Base-by-base conservation (phyloP, 2,888 invertebrate genomes). In the Lycaena phlaeas region DNA sequence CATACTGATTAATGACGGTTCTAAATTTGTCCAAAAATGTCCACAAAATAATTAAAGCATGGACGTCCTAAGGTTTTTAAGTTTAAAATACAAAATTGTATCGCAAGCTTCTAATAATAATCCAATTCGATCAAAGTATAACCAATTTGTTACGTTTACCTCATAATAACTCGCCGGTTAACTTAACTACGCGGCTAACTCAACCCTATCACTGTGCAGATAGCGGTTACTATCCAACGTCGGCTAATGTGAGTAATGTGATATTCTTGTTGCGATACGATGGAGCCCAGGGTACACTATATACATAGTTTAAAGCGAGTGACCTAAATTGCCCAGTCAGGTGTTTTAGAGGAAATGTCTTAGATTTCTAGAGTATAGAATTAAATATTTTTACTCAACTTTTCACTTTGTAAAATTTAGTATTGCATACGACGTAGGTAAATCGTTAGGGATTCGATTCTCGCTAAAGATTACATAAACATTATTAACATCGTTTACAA, bases 141-240 rank as follows among this genome's bases (percentile, higher is more conserved):
- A 18, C 34, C 34, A 34, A 34, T 34, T 34, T 34, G 34, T 34
- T 34, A 34, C 34, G 34, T 34, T 34, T 22, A 34, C 34, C 34
- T 34, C 34, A 34, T 34, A 34, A 34, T 34, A 34, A 34, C 34
- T 34, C 22, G 17, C 10, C 9, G 22, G 17, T 34, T 34, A 34
- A 34, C 12, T 22, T 34, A 22, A 22, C 3, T 22, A 9, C 22
- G 9, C 22, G 22, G 22, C 9, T 22, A 22, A 22, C 5, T 22
- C 2, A 2, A 22, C 22, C 22, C 2, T 22, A 18, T 34, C 6
- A 11, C 22, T 34, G 9, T 22, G 12, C 11, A 12, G 17, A 12
- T 22, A 22, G 5, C 4, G 22, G 5, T 7, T 22, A 22, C 5
- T 7, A 22, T 22, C 3, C 12, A 18, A 12, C 7, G 2, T 6